Evolutionary conservation across 2,797 vertebrate genomes (phyloP).

Genomic region (Podargus strigoides): DNA sequence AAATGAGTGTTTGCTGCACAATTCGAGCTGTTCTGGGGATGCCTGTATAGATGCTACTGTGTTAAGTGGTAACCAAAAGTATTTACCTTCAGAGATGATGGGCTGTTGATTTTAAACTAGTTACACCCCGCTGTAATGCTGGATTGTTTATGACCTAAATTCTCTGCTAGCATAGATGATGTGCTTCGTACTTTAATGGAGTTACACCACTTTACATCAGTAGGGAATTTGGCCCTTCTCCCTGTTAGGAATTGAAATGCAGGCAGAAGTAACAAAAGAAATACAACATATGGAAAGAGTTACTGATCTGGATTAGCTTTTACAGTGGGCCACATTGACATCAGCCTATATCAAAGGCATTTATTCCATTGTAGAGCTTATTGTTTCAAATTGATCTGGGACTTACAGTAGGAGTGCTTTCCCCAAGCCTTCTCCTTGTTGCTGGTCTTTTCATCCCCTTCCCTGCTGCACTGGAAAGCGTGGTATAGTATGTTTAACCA

Average conservation of each 20-base stretch:
- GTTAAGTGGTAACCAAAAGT: background rate
- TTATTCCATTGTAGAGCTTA: background rate
- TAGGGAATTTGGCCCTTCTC: background rate
- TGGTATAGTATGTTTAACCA: accelerated
- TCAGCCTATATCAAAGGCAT: background rate
- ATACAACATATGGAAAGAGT: background rate
- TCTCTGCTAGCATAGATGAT: background rate
- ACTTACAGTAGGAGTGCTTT: background rate
- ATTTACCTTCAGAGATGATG: background rate
- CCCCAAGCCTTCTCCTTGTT: background rate
- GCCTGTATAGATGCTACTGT: background rate
- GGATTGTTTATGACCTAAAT: background rate
- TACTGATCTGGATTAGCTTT: background rate
- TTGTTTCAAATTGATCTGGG: background rate
- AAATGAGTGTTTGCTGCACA: background rate
- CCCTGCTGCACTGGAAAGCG: background rate
- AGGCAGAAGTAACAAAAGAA: background rate
- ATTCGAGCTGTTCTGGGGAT: background rate
- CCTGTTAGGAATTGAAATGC: background rate
- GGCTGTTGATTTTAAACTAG: background rate
- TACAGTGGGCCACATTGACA: background rate
- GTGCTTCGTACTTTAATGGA: background rate
- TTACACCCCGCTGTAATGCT: background rate
- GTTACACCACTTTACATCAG: background rate
- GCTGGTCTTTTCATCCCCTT: background rate